Evolutionary conservation across 2,888 invertebrate species (phyloP).

Genomic region (Gonocerus acuteangulatus): DNA sequence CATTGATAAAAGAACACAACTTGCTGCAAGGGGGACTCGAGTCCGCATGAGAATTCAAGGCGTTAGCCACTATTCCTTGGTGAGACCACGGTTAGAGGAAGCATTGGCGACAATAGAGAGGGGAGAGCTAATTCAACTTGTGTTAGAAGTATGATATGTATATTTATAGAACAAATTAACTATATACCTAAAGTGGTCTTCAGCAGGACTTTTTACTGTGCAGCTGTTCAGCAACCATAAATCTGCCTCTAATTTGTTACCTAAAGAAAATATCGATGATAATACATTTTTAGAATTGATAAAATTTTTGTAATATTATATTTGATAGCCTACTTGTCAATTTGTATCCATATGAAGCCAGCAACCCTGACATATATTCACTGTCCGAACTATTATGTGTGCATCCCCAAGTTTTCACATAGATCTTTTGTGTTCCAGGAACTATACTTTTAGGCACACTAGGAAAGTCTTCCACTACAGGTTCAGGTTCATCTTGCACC

Average conservation of each 20-base stretch:
- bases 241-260: slow-evolving; percentile 73
- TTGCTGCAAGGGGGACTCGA: no score
- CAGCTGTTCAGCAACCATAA: slow-evolving; percentile 95
- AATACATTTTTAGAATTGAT: not conserved
- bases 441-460: slow-evolving; percentile 43
- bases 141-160: not conserved
- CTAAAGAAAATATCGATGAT: slow-evolving; percentile 40
- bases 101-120: no score
- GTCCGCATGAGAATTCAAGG: no score
- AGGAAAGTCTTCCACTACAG: slow-evolving; percentile 37
- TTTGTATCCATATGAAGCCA: slow-evolving; percentile 79
- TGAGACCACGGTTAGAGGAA: no score
- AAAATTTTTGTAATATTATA: no score
- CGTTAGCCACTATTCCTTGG: no score
- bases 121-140: no score
- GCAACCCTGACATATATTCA: slow-evolving; percentile 96
- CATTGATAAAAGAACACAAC: no score
- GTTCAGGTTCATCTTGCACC: slow-evolving; percentile 37
- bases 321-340: slow-evolving; percentile 51
- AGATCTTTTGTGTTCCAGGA: slow-evolving; percentile 67
- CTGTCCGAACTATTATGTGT: slow-evolving; percentile 96
- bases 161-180: slow-evolving; percentile 25
- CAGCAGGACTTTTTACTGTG: slow-evolving; percentile 95
- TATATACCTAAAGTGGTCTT: slow-evolving; percentile 77
- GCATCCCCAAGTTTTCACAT: slow-evolving; percentile 94